phyloP scores from a whole-genome alignment of 2,888 invertebrate genomes.

The Linyphia triangularis region DNA sequence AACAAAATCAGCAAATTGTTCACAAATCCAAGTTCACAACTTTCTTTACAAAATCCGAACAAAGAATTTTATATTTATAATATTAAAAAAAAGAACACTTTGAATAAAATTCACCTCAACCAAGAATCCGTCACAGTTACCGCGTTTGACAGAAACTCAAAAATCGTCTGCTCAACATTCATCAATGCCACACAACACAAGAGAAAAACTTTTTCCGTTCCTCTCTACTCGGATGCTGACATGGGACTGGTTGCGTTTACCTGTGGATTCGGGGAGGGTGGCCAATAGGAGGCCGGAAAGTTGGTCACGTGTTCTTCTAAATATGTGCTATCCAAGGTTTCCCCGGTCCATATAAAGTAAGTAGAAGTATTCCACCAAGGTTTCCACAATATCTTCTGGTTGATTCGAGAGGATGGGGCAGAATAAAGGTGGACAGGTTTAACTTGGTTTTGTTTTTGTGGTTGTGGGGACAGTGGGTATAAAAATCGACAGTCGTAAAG shows the following conservation, averaged over 20 bases:
- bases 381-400: slow-evolving; percentile 19
- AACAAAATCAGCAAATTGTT: neutral
- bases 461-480: neutral
- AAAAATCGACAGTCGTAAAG: neutral
- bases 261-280: slow-evolving; percentile 17
- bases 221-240: neutral
- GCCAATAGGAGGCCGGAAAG: slow-evolving; percentile 34
- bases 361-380: slow-evolving; percentile 54
- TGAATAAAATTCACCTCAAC: neutral
- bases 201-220: neutral
- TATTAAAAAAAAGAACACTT: neutral
- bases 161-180: neutral
- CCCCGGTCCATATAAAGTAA: slow-evolving; percentile 71
- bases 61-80: too few species aligned
- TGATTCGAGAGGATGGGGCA: slow-evolving; percentile 26
- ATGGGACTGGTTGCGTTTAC: slow-evolving; percentile 38
- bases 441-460: neutral
- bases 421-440: slow-evolving; percentile 40
- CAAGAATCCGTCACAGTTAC: neutral
- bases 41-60: neutral
- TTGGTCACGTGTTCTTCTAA: slow-evolving; percentile 47
- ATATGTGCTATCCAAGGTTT: slow-evolving; percentile 58
- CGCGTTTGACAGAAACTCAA: neutral
- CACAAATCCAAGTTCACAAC: neutral
- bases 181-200: neutral